phyloP scores from a whole-genome alignment of 2,888 invertebrate genomes.

The Coecobrya sp. region DNA sequence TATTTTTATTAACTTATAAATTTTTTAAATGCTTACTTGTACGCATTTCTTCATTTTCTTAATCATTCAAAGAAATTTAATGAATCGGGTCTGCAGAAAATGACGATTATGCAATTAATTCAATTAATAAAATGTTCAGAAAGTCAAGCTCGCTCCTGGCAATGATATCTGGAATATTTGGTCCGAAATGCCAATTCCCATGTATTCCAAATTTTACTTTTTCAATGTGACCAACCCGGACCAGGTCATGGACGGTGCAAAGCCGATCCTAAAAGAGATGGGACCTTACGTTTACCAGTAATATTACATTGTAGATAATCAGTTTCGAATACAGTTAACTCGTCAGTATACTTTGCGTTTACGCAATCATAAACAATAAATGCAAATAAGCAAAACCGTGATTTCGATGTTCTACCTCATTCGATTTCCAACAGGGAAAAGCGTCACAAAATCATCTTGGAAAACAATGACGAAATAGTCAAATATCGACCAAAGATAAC shows the following conservation, averaged over 20 bases:
- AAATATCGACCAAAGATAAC: slow-evolving; percentile 84
- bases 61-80: too few species aligned
- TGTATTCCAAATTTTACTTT: slow-evolving; percentile 84
- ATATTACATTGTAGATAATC: too few species aligned
- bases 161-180: slow-evolving; percentile 85
- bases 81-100: too few species aligned
- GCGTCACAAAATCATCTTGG: slow-evolving; percentile 84
- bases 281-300: slow-evolving; percentile 85
- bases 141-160: slow-evolving; percentile 84
- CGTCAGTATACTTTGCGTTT: too few species aligned
- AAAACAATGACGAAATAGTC: slow-evolving; percentile 79
- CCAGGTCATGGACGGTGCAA: slow-evolving; percentile 81
- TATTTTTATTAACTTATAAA: neutral
- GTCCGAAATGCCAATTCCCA: slow-evolving; percentile 85
- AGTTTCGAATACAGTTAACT: too few species aligned
- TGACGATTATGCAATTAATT: too few species aligned
- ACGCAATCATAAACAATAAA: too few species aligned
- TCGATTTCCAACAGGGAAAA: slow-evolving; percentile 84
- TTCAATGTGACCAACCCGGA: slow-evolving; percentile 85
- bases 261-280: slow-evolving; percentile 83
- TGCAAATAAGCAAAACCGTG: too few species aligned
- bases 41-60: too few species aligned
- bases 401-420: too few species aligned
- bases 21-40: neutral
- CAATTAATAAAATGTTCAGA: slow-evolving; percentile 72